phyloP scores from a whole-genome alignment of 2,888 invertebrate genomes.

The Sinohyriopsis cumingii region DNA sequence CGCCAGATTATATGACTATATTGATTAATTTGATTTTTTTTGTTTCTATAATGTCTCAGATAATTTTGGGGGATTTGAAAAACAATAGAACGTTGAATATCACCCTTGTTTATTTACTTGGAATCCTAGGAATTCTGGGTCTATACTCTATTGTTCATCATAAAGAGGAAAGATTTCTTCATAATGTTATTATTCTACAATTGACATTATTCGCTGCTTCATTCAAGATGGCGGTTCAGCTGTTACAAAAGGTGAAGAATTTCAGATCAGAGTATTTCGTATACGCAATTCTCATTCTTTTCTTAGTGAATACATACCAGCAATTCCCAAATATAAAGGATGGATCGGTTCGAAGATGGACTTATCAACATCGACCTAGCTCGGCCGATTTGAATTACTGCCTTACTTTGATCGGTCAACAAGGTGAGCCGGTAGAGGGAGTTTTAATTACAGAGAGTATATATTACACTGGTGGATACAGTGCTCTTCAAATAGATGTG shows the following conservation, averaged over 20 bases:
- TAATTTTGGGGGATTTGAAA: no score
- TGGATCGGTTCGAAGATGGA: slow-evolving; percentile 3
- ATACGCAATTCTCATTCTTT: slow-evolving; percentile 9
- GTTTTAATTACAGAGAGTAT: slow-evolving; percentile 51
- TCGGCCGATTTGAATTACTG: slow-evolving; percentile 46
- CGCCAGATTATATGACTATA: no score
- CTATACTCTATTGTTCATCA: slow-evolving; percentile 50
- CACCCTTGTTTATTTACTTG: no score
- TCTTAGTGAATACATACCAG: slow-evolving; percentile 17
- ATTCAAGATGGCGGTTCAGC: slow-evolving; percentile 2
- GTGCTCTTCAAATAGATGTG: slow-evolving; percentile 50
- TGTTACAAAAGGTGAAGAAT: no score
- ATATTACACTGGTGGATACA: slow-evolving; percentile 50
- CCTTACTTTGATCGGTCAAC: slow-evolving; percentile 46
- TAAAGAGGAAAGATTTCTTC: slow-evolving; percentile 59
- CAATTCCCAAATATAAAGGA: slow-evolving; percentile 25
- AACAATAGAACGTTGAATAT: no score
- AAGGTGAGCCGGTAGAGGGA: slow-evolving; percentile 51
- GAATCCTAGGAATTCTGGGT: no score
- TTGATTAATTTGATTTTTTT: no score
- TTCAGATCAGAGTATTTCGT: no score
- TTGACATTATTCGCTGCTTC: slow-evolving; percentile 37
- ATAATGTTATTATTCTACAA: slow-evolving; percentile 51
- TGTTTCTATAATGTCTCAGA: no score
- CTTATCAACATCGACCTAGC: slow-evolving; percentile 41